Conservation (phyloP, 2,797 vertebrate species). For the Thaleichthys pacificus region DNA sequence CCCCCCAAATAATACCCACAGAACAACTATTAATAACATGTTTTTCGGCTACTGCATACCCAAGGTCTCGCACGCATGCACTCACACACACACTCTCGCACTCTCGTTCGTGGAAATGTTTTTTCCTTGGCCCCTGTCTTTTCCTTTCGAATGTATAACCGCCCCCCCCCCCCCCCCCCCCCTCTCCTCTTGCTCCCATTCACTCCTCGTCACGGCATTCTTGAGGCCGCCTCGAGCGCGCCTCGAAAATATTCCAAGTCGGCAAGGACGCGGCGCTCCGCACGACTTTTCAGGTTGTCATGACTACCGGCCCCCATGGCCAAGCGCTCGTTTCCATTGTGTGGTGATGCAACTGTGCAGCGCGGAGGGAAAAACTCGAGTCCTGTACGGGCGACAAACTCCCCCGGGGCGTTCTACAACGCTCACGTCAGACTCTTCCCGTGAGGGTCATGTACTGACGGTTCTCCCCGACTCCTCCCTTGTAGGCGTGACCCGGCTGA, state of each 20-base stretch:
- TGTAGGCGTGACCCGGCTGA: constrained; percentile 87
- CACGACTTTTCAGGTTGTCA: not conserved
- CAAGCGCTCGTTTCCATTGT: not conserved
- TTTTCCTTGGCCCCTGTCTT: not conserved
- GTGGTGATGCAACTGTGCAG: not conserved
- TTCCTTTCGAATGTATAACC: not conserved
- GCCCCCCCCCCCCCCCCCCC: not conserved
- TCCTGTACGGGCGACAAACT: not conserved
- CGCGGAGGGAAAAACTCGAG: not conserved
- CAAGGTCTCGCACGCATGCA: not conserved
- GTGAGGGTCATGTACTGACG: not conserved
- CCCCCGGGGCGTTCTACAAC: too few species aligned
- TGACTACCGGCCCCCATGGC: too few species aligned
- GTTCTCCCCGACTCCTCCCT: not conserved
- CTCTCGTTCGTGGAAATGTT: not conserved
- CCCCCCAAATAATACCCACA: not conserved
- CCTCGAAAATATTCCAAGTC: not conserved
- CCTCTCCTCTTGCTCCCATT: too few species aligned
- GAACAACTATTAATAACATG: not conserved
- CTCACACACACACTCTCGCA: too few species aligned
- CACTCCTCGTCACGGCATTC: too few species aligned
- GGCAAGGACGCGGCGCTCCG: not conserved
- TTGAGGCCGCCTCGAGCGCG: not conserved
- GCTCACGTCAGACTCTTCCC: too few species aligned
- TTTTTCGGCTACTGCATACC: not conserved